phyloP scores from a whole-genome alignment of 2,888 invertebrate genomes.

The Torymus tubicola region DNA sequence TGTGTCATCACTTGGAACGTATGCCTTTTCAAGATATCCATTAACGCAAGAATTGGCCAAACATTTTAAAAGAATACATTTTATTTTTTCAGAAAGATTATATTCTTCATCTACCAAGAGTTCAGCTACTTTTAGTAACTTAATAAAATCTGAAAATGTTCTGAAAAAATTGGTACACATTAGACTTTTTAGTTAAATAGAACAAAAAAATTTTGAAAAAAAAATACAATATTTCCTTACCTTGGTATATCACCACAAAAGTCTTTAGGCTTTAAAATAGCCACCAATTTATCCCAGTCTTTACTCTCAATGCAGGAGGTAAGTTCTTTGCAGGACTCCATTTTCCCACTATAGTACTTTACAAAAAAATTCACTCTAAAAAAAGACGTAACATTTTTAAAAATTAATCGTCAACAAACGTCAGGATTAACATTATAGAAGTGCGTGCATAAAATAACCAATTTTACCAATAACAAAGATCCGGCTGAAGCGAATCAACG shows the following conservation, averaged over 20 bases:
- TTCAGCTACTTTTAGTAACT: slow-evolving; percentile 67
- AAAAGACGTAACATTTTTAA: background rate
- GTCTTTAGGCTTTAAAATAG: slow-evolving; percentile 65
- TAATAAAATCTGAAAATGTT: slow-evolving; percentile 59
- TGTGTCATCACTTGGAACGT: slow-evolving; percentile 32
- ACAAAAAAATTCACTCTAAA: slow-evolving; percentile 9
- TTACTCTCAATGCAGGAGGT: slow-evolving; percentile 54
- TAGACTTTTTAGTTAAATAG: background rate
- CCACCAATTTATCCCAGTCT: slow-evolving; percentile 65
- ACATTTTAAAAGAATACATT: slow-evolving; percentile 69
- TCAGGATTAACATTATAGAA: background rate
- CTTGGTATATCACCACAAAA: slow-evolving; percentile 62
- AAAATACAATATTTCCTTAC: slow-evolving; percentile 23
- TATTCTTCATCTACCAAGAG: slow-evolving; percentile 60
- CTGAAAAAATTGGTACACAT: slow-evolving; percentile 58
- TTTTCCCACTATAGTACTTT: slow-evolving; percentile 25
- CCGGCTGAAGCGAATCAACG: slow-evolving; percentile 9
- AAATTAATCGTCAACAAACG: background rate
- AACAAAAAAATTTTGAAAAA: too few species aligned
- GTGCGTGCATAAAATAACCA: background rate
- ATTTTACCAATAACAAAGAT: slow-evolving; percentile 3
- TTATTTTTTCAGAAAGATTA: slow-evolving; percentile 61
- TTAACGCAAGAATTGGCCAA: slow-evolving; percentile 70
- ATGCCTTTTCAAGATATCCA: slow-evolving; percentile 63
- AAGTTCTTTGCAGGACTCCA: slow-evolving; percentile 60